Evolutionary conservation across 2,113 vertebrate genomes (phyloP).

Genomic region (Coturnix japonica): DNA sequence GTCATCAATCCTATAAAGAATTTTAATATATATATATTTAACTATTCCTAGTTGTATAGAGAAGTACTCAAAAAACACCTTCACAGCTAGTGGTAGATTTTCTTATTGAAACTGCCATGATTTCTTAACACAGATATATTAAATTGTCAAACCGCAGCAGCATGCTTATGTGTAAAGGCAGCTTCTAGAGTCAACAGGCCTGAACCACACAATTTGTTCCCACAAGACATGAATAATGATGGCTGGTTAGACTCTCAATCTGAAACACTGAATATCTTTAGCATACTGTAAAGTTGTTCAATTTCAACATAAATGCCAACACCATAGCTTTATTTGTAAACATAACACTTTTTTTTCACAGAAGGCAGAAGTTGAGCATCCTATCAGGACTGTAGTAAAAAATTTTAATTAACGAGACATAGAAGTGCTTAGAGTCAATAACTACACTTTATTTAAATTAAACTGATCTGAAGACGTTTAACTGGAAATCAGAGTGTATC

Average conservation of each 20-base stretch:
- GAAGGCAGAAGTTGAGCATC: neutral
- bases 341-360: neutral
- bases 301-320: neutral
- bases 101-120: neutral
- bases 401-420: neutral
- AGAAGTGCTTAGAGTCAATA: rapidly evolving
- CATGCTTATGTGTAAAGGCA: neutral
- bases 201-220: neutral
- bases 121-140: neutral
- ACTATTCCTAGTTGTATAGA: neutral
- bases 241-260: neutral
- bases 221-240: neutral
- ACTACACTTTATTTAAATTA: neutral
- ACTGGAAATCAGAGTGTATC: neutral
- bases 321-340: neutral
- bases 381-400: neutral
- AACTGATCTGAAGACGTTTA: neutral
- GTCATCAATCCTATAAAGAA: no score
- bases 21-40: no score
- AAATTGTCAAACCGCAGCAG: neutral
- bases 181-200: neutral
- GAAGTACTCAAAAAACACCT: neutral
- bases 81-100: neutral
- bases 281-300: no score
- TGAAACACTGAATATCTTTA: no score